Percentiles rank a stretch among this genome's conserved stretches.
These are phyloP conservation scores for Sesia bembeciformis DNA, from an alignment of 2,888 invertebrate species.

Conservation along the genomic window DNA sequence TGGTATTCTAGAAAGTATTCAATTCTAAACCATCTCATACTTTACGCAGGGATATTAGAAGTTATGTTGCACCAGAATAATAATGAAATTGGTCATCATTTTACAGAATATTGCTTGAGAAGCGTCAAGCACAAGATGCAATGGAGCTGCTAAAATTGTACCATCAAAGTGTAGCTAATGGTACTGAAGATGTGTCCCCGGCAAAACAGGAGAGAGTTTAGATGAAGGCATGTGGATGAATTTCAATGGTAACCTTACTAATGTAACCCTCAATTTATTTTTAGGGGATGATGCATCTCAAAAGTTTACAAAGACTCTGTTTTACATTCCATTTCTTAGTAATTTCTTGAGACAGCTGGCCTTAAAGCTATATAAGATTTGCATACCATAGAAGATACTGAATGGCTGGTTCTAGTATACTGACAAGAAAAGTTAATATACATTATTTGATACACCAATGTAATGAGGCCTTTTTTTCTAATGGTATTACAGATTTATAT, in stretches of 20 bases:
- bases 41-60: no score
- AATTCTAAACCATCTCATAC: no score
- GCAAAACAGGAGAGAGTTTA: conserved; percentile 64
- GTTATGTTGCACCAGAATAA: no score
- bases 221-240: conserved; percentile 3
- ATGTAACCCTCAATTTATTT: conserved; percentile 53
- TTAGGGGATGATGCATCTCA: conserved; percentile 55
- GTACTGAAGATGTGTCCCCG: conserved; percentile 63
- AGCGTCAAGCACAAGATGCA: conserved; percentile 90
- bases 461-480: conserved; percentile 54
- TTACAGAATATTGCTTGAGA: conserved; percentile 81
- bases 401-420: not conserved
- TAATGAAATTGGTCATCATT: conserved; percentile 4
- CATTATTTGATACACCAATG: conserved; percentile 38
- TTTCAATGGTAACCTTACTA: conserved; percentile 6
- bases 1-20: not conserved
- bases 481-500: not conserved
- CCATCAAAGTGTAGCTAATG: conserved; percentile 71
- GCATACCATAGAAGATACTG: not conserved
- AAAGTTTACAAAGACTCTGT: conserved; percentile 61
- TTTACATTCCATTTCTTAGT: not conserved
- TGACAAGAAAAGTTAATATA: not conserved
- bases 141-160: conserved; percentile 88
- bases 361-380: not conserved
- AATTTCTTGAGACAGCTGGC: not conserved